Evolutionary conservation across 2,113 vertebrate species (phyloP).

Genomic region (Anoplopoma fimbria): DNA sequence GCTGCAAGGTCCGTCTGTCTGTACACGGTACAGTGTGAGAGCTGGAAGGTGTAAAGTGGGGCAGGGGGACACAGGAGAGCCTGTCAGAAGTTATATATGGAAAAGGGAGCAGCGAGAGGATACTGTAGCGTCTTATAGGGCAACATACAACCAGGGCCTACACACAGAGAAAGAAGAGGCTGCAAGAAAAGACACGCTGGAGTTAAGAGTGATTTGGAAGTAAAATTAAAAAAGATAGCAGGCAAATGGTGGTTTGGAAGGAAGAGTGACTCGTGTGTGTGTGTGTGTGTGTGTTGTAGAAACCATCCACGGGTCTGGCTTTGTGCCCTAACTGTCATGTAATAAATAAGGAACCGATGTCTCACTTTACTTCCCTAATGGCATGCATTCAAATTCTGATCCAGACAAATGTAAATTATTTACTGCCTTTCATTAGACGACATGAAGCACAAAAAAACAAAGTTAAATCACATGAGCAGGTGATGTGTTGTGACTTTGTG

Average conservation of each 20-base stretch:
- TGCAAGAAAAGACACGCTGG: background rate
- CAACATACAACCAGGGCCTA: slow-evolving; percentile 16
- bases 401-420: background rate
- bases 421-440: background rate
- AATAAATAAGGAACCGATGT: slow-evolving; percentile 63
- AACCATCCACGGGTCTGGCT: slow-evolving; percentile 1
- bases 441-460: background rate
- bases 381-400: slow-evolving; percentile 25
- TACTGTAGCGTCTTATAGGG: slow-evolving; percentile 18
- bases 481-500: background rate
- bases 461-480: background rate
- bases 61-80: slow-evolving; percentile 61
- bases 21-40: background rate
- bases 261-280: background rate
- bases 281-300: background rate
- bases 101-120: slow-evolving; percentile 54
- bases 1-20: background rate
- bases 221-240: slow-evolving; percentile 22
- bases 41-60: slow-evolving; percentile 60
- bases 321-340: slow-evolving; percentile 56
- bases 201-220: background rate
- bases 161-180: background rate
- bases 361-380: slow-evolving; percentile 53
- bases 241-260: slow-evolving; percentile 27
- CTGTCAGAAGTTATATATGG: slow-evolving; percentile 57